A percentile compares a stretch with the other conserved stretches of the same genome.
phyloP scores from a whole-genome alignment of 2,113 vertebrate genomes.

The Paraplagusia blochii region DNA sequence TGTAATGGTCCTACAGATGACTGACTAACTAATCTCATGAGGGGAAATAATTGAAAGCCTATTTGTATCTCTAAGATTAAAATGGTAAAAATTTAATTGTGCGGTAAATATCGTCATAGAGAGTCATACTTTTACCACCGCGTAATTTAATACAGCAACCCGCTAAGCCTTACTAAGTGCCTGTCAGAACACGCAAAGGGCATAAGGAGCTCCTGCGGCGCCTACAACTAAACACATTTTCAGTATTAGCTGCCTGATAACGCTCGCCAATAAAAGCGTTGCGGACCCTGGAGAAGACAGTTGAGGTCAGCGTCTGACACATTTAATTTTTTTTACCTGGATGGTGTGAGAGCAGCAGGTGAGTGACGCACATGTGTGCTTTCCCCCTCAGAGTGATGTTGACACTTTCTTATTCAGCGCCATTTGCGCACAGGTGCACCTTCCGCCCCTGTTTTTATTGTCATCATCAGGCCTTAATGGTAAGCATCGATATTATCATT shows the following conservation, averaged over 20 bases:
- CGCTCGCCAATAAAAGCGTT: slow-evolving; percentile 39
- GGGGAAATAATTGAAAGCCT: too few species aligned
- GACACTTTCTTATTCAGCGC: slow-evolving; percentile 70
- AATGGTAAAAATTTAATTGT: too few species aligned
- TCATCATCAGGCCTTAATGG: too few species aligned
- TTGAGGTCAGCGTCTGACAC: slow-evolving; percentile 9
- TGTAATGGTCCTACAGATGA: too few species aligned
- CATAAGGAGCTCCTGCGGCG: fast-evolving
- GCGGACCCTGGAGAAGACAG: slow-evolving; percentile 17
- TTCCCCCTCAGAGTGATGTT: slow-evolving; percentile 41
- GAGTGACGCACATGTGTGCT: slow-evolving; percentile 20
- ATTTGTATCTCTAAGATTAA: too few species aligned
- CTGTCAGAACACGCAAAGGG: slow-evolving; percentile 44
- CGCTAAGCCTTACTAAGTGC: not conserved
- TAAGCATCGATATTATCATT: not conserved
- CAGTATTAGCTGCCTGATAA: slow-evolving; percentile 37
- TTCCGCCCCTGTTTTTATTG: slow-evolving; percentile 21
- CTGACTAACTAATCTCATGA: too few species aligned
- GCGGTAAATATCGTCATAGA: too few species aligned
- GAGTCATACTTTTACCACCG: too few species aligned
- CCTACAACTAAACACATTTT: slow-evolving; percentile 63
- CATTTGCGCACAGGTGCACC: slow-evolving; percentile 74
- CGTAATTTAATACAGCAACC: too few species aligned
- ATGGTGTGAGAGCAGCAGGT: slow-evolving; percentile 29
- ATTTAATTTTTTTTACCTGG: slow-evolving; percentile 18